These are phyloP conservation scores for Aegotheles bennettii DNA, from an alignment of 2,113 vertebrate genomes.

Conservation along the genomic window DNA sequence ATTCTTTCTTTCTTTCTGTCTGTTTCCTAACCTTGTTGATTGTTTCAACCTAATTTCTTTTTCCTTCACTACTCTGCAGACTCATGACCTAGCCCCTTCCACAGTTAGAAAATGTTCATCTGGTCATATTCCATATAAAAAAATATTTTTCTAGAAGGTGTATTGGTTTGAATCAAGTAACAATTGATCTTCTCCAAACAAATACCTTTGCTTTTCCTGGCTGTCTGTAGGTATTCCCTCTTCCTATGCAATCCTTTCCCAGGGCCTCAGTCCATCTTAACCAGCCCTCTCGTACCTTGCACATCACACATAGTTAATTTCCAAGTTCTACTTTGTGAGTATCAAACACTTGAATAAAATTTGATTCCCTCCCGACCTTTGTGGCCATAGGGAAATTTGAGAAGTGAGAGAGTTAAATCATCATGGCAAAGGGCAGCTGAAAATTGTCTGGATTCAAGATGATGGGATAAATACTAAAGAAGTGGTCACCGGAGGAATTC, in stretches of 20 bases:
- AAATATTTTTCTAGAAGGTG: not conserved
- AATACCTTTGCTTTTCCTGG: not conserved
- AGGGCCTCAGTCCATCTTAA: not conserved
- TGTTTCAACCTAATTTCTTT: constrained; percentile 15
- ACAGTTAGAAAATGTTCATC: not conserved
- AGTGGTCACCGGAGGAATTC: not conserved
- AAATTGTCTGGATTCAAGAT: not conserved
- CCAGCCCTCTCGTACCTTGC: not conserved
- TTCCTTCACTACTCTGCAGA: not conserved
- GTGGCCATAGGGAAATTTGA: not conserved
- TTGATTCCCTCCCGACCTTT: not conserved
- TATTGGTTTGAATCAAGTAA: not conserved
- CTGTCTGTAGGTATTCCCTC: not conserved
- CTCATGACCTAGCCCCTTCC: not conserved
- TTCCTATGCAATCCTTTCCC: not conserved
- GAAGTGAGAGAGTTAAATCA: not conserved
- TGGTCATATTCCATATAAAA: not conserved
- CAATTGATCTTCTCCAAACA: not conserved
- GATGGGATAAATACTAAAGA: not conserved
- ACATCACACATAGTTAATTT: not conserved
- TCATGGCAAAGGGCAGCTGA: not conserved
- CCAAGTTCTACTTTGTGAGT: not conserved
- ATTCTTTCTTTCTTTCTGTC: not conserved
- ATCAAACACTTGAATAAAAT: not conserved
- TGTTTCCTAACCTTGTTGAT: not conserved